Conservation (phyloP, 2,797 vertebrate species). For the Pelodytes ibericus region DNA sequence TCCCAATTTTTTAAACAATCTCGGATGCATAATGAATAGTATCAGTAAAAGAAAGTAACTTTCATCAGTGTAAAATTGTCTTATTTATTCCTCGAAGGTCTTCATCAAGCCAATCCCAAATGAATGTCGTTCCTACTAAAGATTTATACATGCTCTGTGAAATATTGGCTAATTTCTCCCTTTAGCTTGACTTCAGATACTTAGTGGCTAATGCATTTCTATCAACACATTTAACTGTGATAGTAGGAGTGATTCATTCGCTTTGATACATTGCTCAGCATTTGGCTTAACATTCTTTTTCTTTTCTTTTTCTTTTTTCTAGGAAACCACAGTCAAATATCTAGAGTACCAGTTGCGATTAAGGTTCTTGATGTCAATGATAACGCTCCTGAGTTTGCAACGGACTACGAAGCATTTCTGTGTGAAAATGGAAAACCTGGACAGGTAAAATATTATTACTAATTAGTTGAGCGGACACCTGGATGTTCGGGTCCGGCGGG, state of each 20-base stretch:
- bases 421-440: conserved; percentile 97
- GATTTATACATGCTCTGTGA: conserved; percentile 57
- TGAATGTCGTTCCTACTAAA: conserved; percentile 60
- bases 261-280: conserved; percentile 8
- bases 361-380: conserved; percentile 97
- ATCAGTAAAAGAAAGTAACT: conserved; percentile 67
- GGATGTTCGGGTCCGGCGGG: no score
- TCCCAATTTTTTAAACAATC: conserved; percentile 58
- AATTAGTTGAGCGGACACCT: no score
- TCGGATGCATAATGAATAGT: conserved; percentile 61
- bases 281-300: conserved; percentile 52
- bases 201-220: conserved; percentile 53
- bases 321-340: conserved; percentile 98
- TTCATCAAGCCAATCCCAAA: conserved; percentile 61
- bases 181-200: conserved; percentile 19
- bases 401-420: conserved; percentile 90
- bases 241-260: conserved; percentile 12
- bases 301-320: conserved; percentile 61
- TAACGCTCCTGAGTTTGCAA: conserved; percentile 95
- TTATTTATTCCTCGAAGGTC: conserved; percentile 60
- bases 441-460: no score
- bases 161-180: conserved; percentile 55
- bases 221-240: conserved; percentile 36
- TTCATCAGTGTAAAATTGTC: conserved; percentile 61
- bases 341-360: conserved; percentile 90